Conservation (phyloP, 2,888 invertebrate species). For the Hedya salicella region DNA sequence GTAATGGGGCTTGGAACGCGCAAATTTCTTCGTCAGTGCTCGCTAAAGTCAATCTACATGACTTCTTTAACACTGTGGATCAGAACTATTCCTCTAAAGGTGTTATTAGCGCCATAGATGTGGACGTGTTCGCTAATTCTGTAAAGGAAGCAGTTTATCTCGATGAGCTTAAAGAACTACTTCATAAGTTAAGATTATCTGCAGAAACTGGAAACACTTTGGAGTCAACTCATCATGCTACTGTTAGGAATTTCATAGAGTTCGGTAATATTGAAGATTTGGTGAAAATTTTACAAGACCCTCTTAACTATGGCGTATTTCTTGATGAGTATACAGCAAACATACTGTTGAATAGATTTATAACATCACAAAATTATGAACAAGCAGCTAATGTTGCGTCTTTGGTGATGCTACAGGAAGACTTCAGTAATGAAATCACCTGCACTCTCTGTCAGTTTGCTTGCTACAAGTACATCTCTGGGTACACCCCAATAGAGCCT, state of each 20-base stretch:
- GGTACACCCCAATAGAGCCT: slow-evolving; percentile 54
- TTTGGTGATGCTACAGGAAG: slow-evolving; percentile 95
- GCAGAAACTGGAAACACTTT: slow-evolving; percentile 88
- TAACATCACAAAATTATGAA: slow-evolving; percentile 87
- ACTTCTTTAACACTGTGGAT: slow-evolving; percentile 89
- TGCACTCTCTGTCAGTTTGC: slow-evolving; percentile 89
- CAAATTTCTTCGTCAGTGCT: slow-evolving; percentile 87
- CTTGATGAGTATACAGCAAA: slow-evolving; percentile 92
- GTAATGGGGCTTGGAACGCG: slow-evolving; percentile 88
- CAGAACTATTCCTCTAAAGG: slow-evolving; percentile 86
- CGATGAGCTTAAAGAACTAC: slow-evolving; percentile 90
- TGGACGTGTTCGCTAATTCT: slow-evolving; percentile 92
- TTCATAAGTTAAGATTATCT: slow-evolving; percentile 89
- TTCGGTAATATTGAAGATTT: slow-evolving; percentile 86
- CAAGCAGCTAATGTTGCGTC: slow-evolving; percentile 91
- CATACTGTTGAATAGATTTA: slow-evolving; percentile 91
- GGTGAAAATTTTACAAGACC: slow-evolving; percentile 90
- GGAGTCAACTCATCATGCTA: slow-evolving; percentile 93
- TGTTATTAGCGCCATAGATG: slow-evolving; percentile 90
- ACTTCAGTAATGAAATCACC: slow-evolving; percentile 89
- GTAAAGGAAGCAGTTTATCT: slow-evolving; percentile 82
- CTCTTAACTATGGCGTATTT: slow-evolving; percentile 95
- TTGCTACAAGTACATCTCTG: slow-evolving; percentile 88
- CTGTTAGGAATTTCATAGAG: slow-evolving; percentile 86
- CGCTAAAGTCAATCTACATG: slow-evolving; percentile 86